phyloP scores from a whole-genome alignment of 2,888 invertebrate species.

The Pristionchus fissidentatus region DNA sequence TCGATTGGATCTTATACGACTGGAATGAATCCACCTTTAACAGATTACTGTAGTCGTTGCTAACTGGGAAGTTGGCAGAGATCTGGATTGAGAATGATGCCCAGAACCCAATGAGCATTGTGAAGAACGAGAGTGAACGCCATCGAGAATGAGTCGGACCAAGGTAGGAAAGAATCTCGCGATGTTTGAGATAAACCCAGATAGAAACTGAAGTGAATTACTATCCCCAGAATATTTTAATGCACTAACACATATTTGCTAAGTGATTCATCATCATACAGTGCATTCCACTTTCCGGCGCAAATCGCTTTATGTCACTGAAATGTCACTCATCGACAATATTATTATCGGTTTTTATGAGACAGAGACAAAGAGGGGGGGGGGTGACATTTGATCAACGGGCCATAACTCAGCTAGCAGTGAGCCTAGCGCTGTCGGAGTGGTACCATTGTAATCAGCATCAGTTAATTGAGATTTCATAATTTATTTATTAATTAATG shows the following conservation, averaged over 20 bases:
- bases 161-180: slow-evolving; percentile 13
- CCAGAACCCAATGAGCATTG: slow-evolving; percentile 16
- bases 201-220: background rate
- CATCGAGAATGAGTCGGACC: background rate
- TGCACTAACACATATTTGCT: slow-evolving; percentile 22
- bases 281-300: slow-evolving; percentile 9
- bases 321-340: background rate
- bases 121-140: background rate
- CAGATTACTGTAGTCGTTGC: background rate
- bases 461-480: too few species aligned
- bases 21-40: background rate
- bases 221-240: background rate
- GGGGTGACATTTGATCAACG: too few species aligned
- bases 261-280: slow-evolving; percentile 45
- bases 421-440: too few species aligned
- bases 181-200: slow-evolving; percentile 36
- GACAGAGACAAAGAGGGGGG: too few species aligned
- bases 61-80: slow-evolving; percentile 35
- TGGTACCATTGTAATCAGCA: too few species aligned
- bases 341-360: too few species aligned
- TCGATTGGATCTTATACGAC: slow-evolving; percentile 13
- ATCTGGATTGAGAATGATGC: slow-evolving; percentile 24
- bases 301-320: slow-evolving; percentile 24
- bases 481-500: too few species aligned
- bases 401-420: too few species aligned